These are phyloP conservation scores for Caenorhabditis afra DNA, from an alignment of 2,888 invertebrate species.

Conservation along the genomic window DNA sequence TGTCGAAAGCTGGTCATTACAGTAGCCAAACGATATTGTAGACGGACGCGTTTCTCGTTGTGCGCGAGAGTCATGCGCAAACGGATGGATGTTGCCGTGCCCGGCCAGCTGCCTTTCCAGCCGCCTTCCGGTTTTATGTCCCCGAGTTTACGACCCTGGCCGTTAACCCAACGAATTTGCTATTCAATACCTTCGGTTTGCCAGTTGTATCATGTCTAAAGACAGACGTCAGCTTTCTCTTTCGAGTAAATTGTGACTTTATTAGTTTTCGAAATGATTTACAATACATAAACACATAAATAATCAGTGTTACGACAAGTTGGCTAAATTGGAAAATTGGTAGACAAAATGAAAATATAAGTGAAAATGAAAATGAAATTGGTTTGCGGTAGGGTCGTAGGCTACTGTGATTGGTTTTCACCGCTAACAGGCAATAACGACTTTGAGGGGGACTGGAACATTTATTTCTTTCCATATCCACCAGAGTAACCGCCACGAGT, in stretches of 20 bases:
- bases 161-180: conserved; percentile 61
- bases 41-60: neutral
- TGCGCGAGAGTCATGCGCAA: conserved; percentile 51
- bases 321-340: conserved; percentile 21
- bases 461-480: conserved; percentile 65
- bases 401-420: conserved; percentile 29
- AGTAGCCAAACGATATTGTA: conserved; percentile 55
- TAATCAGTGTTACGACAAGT: conserved; percentile 29
- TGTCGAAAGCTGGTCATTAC: conserved; percentile 49
- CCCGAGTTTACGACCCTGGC: conserved; percentile 60
- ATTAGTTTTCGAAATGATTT: conserved; percentile 42
- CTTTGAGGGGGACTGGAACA: conserved; percentile 1
- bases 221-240: too few relatives aligned
- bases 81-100: conserved; percentile 34
- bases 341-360: conserved; percentile 22
- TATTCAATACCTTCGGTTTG: conserved; percentile 57
- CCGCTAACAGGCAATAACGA: neutral
- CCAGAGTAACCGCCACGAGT: conserved; percentile 51
- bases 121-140: conserved; percentile 51
- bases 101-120: conserved; percentile 54
- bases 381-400: conserved; percentile 27
- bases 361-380: conserved; percentile 2
- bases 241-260: conserved; percentile 12
- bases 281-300: conserved; percentile 37
- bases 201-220: neutral